Percentiles rank a stretch among this genome's conserved stretches.
Evolutionary conservation across 2,888 invertebrate species (phyloP).

Genomic region (Harpagoxenus sublaevis): DNA sequence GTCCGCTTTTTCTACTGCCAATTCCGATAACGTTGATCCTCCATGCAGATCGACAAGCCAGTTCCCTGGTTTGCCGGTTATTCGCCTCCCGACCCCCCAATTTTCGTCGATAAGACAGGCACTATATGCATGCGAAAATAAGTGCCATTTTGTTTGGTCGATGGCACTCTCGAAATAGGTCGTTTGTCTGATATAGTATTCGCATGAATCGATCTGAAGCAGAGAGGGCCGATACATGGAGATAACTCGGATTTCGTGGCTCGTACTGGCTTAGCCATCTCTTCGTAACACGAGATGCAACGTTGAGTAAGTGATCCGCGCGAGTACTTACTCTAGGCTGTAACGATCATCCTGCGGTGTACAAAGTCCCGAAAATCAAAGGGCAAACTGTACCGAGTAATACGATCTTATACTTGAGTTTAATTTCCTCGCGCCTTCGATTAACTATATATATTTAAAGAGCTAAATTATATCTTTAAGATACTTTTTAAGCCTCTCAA

Average conservation of each 20-base stretch:
- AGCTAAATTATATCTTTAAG: not conserved
- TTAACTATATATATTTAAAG: not conserved
- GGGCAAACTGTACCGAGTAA: not conserved
- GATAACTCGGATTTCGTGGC: slow-evolving; percentile 36
- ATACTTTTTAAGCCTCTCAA: not conserved
- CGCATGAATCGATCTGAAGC: slow-evolving; percentile 13
- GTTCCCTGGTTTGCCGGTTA: slow-evolving; percentile 61
- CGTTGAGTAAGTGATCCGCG: slow-evolving; percentile 10
- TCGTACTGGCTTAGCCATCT: not conserved
- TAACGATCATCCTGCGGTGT: slow-evolving; percentile 5
- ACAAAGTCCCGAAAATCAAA: slow-evolving; percentile 1
- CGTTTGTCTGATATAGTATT: slow-evolving; percentile 32
- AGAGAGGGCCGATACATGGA: not conserved
- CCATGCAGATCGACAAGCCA: slow-evolving; percentile 58
- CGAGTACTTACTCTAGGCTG: not conserved
- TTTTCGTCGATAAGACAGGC: slow-evolving; percentile 46
- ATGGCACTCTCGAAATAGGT: slow-evolving; percentile 46
- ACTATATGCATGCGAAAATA: slow-evolving; percentile 19
- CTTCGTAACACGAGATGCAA: slow-evolving; percentile 9
- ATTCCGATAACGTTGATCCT: slow-evolving; percentile 13
- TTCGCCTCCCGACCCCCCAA: slow-evolving; percentile 29
- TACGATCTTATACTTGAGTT: not conserved
- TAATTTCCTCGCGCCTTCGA: not conserved
- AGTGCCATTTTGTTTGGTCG: slow-evolving; percentile 54
- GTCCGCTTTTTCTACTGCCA: slow-evolving; percentile 54